Conservation (phyloP, 2,888 invertebrate species). For the Prenolepis imparis region DNA sequence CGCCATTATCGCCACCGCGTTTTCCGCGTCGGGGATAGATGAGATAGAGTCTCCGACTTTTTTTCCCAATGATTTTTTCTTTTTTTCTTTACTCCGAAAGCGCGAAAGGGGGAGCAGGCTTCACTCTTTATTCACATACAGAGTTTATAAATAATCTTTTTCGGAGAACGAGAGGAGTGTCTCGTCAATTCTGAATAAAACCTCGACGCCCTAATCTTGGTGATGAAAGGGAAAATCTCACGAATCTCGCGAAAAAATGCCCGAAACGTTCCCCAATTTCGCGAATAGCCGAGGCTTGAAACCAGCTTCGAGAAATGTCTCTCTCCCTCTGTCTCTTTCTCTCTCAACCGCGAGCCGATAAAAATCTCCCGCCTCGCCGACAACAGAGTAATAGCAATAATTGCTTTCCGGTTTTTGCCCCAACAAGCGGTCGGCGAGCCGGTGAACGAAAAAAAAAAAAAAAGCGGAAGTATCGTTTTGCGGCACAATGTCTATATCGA, state of each 20-base stretch:
- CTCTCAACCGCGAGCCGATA: neutral
- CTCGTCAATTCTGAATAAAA: neutral
- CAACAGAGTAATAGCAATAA: constrained; percentile 51
- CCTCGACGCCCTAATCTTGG: neutral
- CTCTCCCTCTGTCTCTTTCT: neutral
- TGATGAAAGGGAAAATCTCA: neutral
- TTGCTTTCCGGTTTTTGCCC: constrained; percentile 11
- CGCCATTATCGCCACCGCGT: constrained; percentile 68
- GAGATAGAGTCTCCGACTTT: constrained; percentile 26
- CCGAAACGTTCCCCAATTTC: neutral
- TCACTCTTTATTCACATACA: neutral
- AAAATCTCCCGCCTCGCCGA: constrained; percentile 18
- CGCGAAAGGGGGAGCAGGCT: neutral
- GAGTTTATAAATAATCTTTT: constrained; percentile 3
- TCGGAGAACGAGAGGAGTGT: neutral
- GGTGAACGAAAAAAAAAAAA: constrained; percentile 12
- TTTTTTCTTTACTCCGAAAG: neutral
- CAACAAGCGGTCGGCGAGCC: neutral
- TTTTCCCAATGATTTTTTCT: constrained; percentile 20
- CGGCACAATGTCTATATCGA: constrained; percentile 15
- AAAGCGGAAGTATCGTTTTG: constrained; percentile 20
- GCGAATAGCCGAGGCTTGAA: neutral
- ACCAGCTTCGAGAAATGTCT: neutral
- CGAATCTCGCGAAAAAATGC: neutral
- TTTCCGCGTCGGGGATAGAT: constrained; percentile 44